Evolutionary conservation across 2,888 invertebrate genomes (phyloP), one percentile per base, ranked within the genome.

Genomic region (Agrotis ipsilon): DNA sequence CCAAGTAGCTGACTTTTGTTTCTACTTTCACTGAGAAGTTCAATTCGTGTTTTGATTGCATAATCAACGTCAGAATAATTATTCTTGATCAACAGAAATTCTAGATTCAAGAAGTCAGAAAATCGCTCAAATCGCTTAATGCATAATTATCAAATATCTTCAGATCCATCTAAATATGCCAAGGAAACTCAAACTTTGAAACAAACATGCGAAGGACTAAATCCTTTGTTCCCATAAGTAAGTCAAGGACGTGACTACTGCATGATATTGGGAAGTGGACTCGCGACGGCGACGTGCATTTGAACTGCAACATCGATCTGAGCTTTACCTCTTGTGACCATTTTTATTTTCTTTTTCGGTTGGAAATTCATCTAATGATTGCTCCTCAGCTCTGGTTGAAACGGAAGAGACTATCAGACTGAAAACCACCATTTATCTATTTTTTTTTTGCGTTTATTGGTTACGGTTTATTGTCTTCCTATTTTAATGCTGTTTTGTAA

Each of bases 261-360:
- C 78, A 86, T 81, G 72, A 79, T 68, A 78, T 78, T 68, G 70
- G 73, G 75, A 65, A 46, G 67, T 61, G 59, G 76, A 84, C 92
- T 92, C 90, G 91, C 91, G 85, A 92, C 86, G 75, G 91, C 91
- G 85, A 92, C 86, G 75, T 84, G 87, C 88, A 88, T 79, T 72
- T 83, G 72, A 63, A 75, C 65, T 78, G 80, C 86, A 90, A 80
- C 87, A 90, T 89, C 85, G 84, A 58, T 58, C 61, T 51, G 77
- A 78, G 72, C 80, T 86, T 84, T 84, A 75, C 81, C 81, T 67
- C 79, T 68, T 69, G 57, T 11, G 58, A 72, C 32, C 32, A 39
- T 0, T 11, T 39, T 39, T 11, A 11, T 39, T 39, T 32, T 27
- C 27, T 4, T 32, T 39, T 39, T 39, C 5, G 9, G 39, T 9